Base-by-base conservation (phyloP, 2,888 invertebrate genomes). In the Acleris sparsana region DNA sequence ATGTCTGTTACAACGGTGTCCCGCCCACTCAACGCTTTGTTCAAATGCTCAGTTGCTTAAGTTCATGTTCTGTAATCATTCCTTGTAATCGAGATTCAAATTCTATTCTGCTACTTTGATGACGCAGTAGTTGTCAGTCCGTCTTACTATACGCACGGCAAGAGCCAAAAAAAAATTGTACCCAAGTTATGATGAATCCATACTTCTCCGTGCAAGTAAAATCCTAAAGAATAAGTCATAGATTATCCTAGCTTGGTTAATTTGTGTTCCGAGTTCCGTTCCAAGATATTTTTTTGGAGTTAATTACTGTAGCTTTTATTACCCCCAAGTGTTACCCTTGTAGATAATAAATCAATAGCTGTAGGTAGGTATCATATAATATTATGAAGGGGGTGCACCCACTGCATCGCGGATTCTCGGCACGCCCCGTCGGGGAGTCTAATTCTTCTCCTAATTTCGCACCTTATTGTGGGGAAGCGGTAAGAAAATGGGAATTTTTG, bases 391-490 rank as follows among this genome's bases (percentile, higher is more conserved):
- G 80, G 71, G 62, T 67, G 58, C 63, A 63, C 63, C 67, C 71
- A 75, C 73, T 85, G 84, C 85, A 87, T 86, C 77, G 73, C 70
- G 72, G 69, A 92, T 88, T 89, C 90, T 55, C 60, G 73, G 78
- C 92, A 92, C 92, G 92, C 84, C 68, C 77, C 73, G 72, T 75
- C 80, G 82, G 89, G 89, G 88, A 86, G 84, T 83, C 87, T 90
- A 91, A 91, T 91, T 90, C 89, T 87, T 84, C 84, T 83, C 86
- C 89, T 92, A 92, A 92, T 90, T 92, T 92, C 85, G 84, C 88
- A 92, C 90, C 91, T 89, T 92, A 90, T 89, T 88, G 87, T 85
- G 77, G 84, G 84, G 78, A 82, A 79, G 80, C 74, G 80, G 80
- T 80, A 86, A 85, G 87, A 86, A 87, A 89, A 87, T 86, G 82